Percentiles rank a stretch among this genome's conserved stretches.
Evolutionary conservation across 2,797 vertebrate species (phyloP).

Genomic region (Chrosomus eos): DNA sequence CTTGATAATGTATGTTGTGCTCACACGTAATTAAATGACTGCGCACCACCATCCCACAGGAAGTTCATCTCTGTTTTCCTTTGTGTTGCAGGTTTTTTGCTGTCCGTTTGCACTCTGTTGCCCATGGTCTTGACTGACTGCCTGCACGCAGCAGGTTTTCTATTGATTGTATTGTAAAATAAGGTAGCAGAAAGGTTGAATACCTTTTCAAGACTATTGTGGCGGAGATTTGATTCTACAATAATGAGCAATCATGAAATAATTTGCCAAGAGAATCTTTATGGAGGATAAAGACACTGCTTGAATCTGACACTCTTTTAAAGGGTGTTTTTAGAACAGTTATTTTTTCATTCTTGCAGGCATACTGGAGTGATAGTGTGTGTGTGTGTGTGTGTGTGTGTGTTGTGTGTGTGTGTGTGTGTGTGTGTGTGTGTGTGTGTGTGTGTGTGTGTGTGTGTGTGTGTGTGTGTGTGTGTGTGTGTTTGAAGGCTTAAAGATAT

Average conservation of each 20-base stretch:
- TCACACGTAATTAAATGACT: constrained; percentile 48
- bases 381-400: no score
- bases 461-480: no score
- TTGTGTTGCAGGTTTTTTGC: constrained; percentile 22
- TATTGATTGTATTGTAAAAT: constrained; percentile 14
- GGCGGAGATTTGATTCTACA: not conserved
- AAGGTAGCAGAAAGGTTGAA: not conserved
- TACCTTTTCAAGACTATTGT: constrained; percentile 3
- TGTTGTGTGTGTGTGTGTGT: no score
- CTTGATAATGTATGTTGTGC: constrained; percentile 33
- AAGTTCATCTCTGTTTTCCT: constrained; percentile 37
- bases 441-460: no score
- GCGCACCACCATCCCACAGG: constrained; percentile 23
- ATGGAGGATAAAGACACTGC: constrained; percentile 7
- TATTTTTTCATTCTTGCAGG: not conserved
- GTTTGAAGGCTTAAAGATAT: no score
- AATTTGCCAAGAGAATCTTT: not conserved
- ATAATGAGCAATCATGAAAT: constrained; percentile 14
- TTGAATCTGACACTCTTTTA: not conserved
- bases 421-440: no score
- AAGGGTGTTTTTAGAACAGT: not conserved
- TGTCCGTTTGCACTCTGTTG: constrained; percentile 1
- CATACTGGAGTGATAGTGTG: not conserved
- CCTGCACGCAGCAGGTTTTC: constrained; percentile 15
- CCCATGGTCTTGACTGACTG: constrained; percentile 3